phyloP scores from a whole-genome alignment of 2,113 vertebrate genomes.

The Rhabdornis inornatus region DNA sequence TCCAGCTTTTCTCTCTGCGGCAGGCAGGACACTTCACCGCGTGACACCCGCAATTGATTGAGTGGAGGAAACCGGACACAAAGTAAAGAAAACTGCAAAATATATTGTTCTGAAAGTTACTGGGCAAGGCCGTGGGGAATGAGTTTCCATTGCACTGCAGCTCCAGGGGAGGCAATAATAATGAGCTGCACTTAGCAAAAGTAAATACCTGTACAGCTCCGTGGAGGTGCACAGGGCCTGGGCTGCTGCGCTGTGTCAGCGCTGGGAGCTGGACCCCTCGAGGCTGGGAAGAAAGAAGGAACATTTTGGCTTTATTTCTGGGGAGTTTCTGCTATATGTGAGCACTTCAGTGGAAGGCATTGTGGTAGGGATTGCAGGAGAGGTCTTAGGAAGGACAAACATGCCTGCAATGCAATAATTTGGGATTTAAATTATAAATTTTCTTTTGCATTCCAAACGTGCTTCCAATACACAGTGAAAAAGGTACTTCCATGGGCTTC shows the following conservation, averaged over 20 bases:
- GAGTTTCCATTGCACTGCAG: not conserved
- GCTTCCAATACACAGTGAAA: not conserved
- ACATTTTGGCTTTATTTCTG: not conserved
- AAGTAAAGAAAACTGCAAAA: constrained; percentile 31
- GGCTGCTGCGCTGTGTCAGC: fast-evolving
- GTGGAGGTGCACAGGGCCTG: fast-evolving
- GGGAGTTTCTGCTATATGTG: not conserved
- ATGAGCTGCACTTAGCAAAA: constrained; percentile 21
- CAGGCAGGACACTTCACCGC: not conserved
- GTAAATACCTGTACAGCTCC: not conserved
- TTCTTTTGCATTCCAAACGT: not conserved
- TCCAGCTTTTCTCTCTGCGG: not conserved
- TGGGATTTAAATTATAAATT: not conserved
- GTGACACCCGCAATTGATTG: not conserved
- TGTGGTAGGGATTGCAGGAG: not conserved
- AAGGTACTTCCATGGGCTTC: not conserved
- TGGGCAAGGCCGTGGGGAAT: constrained; percentile 12
- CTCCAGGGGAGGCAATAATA: not conserved
- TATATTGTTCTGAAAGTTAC: not conserved
- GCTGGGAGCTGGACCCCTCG: fast-evolving
- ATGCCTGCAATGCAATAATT: not conserved
- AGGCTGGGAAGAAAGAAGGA: not conserved
- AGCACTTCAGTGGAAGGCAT: not conserved
- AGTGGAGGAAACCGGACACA: not conserved
- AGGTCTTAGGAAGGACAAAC: not conserved